Evolutionary conservation across 2,113 vertebrate genomes (phyloP).

Genomic region (Charina bottae): DNA sequence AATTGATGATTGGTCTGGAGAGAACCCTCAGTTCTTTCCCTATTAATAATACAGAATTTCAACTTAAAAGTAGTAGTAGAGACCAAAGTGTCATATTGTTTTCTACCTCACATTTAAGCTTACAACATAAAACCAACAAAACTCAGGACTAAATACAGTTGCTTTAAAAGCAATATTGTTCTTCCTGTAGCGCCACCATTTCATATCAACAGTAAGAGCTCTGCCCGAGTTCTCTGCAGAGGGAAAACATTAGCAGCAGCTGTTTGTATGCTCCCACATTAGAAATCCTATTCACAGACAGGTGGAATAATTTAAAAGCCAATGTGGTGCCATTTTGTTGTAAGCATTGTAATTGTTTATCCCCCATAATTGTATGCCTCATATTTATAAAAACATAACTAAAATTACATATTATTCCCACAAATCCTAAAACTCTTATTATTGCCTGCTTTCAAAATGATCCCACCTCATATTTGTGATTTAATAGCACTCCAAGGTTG

Average conservation of each 20-base stretch:
- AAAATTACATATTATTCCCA: slow-evolving; percentile 77
- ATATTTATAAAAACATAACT: slow-evolving; percentile 79
- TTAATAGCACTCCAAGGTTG: slow-evolving; percentile 55
- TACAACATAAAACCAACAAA: slow-evolving; percentile 66
- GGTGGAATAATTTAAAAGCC: slow-evolving; percentile 82
- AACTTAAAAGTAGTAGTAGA: slow-evolving; percentile 50
- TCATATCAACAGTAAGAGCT: slow-evolving; percentile 72
- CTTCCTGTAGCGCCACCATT: slow-evolving; percentile 60
- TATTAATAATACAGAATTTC: slow-evolving; percentile 39
- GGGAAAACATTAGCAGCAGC: slow-evolving; percentile 76
- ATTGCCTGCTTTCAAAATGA: slow-evolving; percentile 69
- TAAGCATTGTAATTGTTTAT: slow-evolving; percentile 79
- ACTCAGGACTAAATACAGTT: slow-evolving; percentile 67
- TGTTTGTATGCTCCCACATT: slow-evolving; percentile 73
- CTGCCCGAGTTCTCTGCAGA: slow-evolving; percentile 70
- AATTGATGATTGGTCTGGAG: not conserved
- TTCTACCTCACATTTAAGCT: slow-evolving; percentile 66
- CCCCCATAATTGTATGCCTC: slow-evolving; percentile 59
- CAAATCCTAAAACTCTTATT: slow-evolving; percentile 69
- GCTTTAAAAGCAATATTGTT: slow-evolving; percentile 74
- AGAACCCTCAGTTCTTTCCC: not conserved
- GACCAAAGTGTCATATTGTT: slow-evolving; percentile 49
- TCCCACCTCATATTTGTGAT: slow-evolving; percentile 52
- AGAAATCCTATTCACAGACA: slow-evolving; percentile 78
- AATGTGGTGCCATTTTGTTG: slow-evolving; percentile 77